Evolutionary conservation across 2,888 invertebrate species (phyloP).

Genomic region (Cremastobaeus sp.): DNA sequence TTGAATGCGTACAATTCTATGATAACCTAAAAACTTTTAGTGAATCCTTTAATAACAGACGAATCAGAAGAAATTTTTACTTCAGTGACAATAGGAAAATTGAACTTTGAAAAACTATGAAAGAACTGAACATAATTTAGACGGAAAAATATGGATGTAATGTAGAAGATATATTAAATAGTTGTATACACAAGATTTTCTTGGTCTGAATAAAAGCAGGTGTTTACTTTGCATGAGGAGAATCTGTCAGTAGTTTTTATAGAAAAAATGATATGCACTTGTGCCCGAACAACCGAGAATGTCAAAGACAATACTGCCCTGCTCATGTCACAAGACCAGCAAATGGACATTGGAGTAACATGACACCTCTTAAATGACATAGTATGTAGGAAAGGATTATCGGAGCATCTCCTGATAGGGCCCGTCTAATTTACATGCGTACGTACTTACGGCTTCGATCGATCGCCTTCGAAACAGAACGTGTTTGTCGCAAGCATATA

Average conservation of each 20-base stretch:
- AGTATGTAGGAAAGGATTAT: conserved; percentile 46
- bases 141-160: no score
- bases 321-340: conserved; percentile 27
- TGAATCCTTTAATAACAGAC: no score
- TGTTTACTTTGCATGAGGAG: conserved; percentile 23
- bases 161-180: no score
- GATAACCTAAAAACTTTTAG: background rate
- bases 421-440: conserved; percentile 51
- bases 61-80: no score
- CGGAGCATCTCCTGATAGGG: conserved; percentile 42
- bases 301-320: conserved; percentile 38
- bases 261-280: conserved; percentile 19
- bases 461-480: conserved; percentile 44
- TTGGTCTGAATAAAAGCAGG: conserved; percentile 8
- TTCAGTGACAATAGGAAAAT: no score
- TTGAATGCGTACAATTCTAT: no score
- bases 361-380: conserved; percentile 55
- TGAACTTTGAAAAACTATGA: no score
- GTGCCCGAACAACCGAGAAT: conserved; percentile 35
- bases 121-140: no score
- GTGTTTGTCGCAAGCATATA: conserved; percentile 31
- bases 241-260: conserved; percentile 22
- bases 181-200: background rate
- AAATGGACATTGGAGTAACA: conserved; percentile 43
- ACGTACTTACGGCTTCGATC: conserved; percentile 55